Conservation (phyloP, 2,113 vertebrate genomes). For the Gallinago media region DNA sequence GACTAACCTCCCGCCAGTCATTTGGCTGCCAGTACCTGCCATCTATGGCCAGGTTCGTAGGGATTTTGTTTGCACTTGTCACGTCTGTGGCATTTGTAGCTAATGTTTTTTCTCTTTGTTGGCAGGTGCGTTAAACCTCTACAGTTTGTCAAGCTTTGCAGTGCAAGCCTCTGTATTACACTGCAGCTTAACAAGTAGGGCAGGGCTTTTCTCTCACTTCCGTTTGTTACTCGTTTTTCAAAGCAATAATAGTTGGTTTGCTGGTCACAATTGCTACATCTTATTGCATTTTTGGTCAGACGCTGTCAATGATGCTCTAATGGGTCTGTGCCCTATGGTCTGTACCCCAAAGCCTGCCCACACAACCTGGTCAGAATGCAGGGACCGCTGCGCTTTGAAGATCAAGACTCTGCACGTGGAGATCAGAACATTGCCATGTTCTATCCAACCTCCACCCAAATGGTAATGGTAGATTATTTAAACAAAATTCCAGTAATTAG, state of each 20-base stretch:
- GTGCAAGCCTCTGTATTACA: conserved; percentile 88
- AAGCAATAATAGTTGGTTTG: conserved; percentile 84
- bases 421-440: conserved; percentile 92
- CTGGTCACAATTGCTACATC: conserved; percentile 87
- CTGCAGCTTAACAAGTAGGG: conserved; percentile 90
- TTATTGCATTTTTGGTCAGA: conserved; percentile 92
- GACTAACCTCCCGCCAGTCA: conserved; percentile 55
- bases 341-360: conserved; percentile 91
- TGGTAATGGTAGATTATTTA: conserved; percentile 93
- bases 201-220: conserved; percentile 87
- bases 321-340: conserved; percentile 92
- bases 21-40: conserved; percentile 81
- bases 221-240: conserved; percentile 83
- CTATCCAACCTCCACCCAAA: conserved; percentile 90
- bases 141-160: conserved; percentile 90
- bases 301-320: conserved; percentile 90
- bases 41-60: conserved; percentile 70
- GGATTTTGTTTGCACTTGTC: conserved; percentile 83
- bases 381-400: conserved; percentile 89
- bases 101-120: conserved; percentile 90
- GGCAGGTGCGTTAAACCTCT: conserved; percentile 89
- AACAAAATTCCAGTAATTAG: conserved; percentile 87
- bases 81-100: conserved; percentile 83
- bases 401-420: conserved; percentile 90
- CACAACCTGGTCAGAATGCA: conserved; percentile 90